Evolutionary conservation across 2,797 vertebrate genomes (phyloP), one percentile per base, ranked within the genome.

Genomic region (Platyrinchus mystaceus): DNA sequence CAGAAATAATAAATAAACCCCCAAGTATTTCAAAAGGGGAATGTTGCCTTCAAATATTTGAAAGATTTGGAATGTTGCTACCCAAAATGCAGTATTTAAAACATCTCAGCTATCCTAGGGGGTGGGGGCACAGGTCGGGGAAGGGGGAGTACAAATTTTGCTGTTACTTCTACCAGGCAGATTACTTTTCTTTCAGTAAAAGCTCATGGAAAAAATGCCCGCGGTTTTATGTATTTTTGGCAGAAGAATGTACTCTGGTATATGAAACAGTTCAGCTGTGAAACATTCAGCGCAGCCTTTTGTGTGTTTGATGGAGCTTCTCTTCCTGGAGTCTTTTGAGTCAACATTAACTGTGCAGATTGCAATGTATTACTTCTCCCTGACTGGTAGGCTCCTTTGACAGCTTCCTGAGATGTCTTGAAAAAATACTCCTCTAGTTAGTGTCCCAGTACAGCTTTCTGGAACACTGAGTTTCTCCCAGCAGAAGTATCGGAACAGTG

Each of bases 71-170:
- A 75, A 81, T 59, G 91, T 83, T 84, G 32, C 50, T 92, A 68
- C 84, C 73, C 69, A 89, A 89, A 93, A 84, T 73, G 71, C 36
- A 87, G 46, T 85, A 63, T 89, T 83, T 87, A 62, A 93, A 94
- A 92, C 27, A 92, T 87, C 64, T 87, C 69, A 76, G 50, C 69
- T 88, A 19, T 92, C 67, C 44, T 76, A 28, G 15, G 30, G 17
- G 44, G 13, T 0, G 0, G 36, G 14, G 32, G 18, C 23, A 28
- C 0, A 0, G 39, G 13, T 28, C 8, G 8, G 7, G 21, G 28
- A 63, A 64, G 12, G 24, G 11, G 24, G 14, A 69, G 52, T 75
- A 81, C 32, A 71, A 69, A 74, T 77, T 78, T 82, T 95, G 55
- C 58, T 91, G 23, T 67, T 88, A 26, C 13, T 89, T 84, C 82